phyloP scores from a whole-genome alignment of 2,888 invertebrate genomes.

The Theodoxus fluviatilis region DNA sequence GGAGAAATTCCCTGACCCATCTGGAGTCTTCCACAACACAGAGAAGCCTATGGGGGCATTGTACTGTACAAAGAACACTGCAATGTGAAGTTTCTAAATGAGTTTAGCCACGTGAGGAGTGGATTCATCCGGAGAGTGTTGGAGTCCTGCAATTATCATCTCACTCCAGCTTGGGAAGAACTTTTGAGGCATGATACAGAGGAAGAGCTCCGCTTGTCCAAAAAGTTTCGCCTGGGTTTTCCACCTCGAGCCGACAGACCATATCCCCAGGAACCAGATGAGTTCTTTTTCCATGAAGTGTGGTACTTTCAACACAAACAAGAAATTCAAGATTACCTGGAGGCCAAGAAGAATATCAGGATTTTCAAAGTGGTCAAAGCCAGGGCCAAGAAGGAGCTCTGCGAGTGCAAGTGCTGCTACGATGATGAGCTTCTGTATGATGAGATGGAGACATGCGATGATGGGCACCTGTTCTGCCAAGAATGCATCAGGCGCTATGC shows the following conservation, averaged over 20 bases:
- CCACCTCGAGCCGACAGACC: too few species aligned
- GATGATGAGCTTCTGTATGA: slow-evolving; percentile 69
- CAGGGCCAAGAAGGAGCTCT: slow-evolving; percentile 62
- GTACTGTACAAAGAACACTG: slow-evolving; percentile 45
- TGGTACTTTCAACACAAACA: slow-evolving; percentile 45
- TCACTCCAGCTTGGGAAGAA: slow-evolving; percentile 38
- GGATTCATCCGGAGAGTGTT: slow-evolving; percentile 44
- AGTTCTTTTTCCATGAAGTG: slow-evolving; percentile 56
- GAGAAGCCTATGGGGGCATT: slow-evolving; percentile 39
- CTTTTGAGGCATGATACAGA: slow-evolving; percentile 34
- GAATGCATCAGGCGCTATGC: slow-evolving; percentile 51
- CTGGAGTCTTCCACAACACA: slow-evolving; percentile 42
- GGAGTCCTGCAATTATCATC: slow-evolving; percentile 42
- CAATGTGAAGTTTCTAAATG: slow-evolving; percentile 41
- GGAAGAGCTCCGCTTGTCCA: too few species aligned
- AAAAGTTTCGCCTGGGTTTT: too few species aligned
- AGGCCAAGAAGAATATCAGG: background rate
- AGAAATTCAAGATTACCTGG: slow-evolving; percentile 44
- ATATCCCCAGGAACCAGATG: slow-evolving; percentile 53
- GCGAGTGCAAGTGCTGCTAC: slow-evolving; percentile 71
- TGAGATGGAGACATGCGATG: slow-evolving; percentile 52
- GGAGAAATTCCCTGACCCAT: slow-evolving; percentile 50
- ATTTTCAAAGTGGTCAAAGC: slow-evolving; percentile 44
- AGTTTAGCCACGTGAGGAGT: slow-evolving; percentile 40
- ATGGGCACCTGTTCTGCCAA: slow-evolving; percentile 57